Percentiles rank a stretch among this genome's conserved stretches.
phyloP scores from a whole-genome alignment of 2,888 invertebrate species.

The Dendrolimus houi region DNA sequence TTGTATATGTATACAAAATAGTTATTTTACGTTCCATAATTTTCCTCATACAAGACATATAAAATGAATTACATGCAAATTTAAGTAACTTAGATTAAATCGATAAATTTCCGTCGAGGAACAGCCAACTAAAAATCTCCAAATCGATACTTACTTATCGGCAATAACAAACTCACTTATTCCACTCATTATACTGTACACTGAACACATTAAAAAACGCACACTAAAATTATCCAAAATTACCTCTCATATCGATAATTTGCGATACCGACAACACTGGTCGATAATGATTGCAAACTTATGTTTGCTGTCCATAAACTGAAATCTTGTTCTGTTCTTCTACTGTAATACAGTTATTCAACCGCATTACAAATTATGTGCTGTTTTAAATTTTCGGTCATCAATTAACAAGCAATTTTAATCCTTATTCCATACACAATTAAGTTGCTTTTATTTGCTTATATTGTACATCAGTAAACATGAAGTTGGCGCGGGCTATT shows the following conservation, averaged over 20 bases:
- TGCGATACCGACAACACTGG: constrained; percentile 58
- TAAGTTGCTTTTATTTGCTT: constrained; percentile 24
- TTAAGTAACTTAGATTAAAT: not conserved
- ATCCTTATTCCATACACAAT: constrained; percentile 16
- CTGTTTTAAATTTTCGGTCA: constrained; percentile 18
- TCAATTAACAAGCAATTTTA: constrained; percentile 20
- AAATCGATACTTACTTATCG: not conserved
- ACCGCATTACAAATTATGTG: constrained; percentile 5
- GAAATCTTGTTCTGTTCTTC: not conserved
- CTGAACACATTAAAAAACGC: constrained; percentile 43
- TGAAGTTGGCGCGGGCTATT: constrained; percentile 64
- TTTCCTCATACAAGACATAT: not conserved
- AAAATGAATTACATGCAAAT: not conserved
- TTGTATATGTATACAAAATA: not conserved
- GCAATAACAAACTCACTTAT: constrained; percentile 10
- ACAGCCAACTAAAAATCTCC: constrained; percentile 8
- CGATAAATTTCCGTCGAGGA: not conserved
- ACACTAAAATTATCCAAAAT: constrained; percentile 55
- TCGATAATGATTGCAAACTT: constrained; percentile 22
- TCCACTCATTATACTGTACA: constrained; percentile 38
- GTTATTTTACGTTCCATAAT: not conserved
- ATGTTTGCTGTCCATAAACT: constrained; percentile 13
- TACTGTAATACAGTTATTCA: not conserved
- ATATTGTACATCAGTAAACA: constrained; percentile 52
- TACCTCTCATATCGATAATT: constrained; percentile 63